Conservation (phyloP, 2,888 invertebrate species). For the Archaeoteleia sp. region DNA sequence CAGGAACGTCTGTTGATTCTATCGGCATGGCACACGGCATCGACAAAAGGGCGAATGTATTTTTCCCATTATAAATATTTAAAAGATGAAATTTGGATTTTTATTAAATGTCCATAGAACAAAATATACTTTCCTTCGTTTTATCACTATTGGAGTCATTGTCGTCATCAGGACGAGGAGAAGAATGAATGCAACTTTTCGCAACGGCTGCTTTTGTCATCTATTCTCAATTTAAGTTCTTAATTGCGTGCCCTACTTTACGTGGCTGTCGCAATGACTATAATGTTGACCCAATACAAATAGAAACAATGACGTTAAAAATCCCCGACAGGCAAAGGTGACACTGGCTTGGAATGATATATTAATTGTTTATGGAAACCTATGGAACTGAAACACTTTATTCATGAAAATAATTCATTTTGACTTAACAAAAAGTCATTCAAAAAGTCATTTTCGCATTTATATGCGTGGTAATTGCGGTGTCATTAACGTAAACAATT, state of each 20-base stretch:
- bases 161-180: conserved; percentile 24
- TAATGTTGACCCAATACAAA: conserved; percentile 38
- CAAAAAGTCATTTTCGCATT: conserved; percentile 11
- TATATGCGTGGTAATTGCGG: not conserved
- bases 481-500: no score
- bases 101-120: not conserved
- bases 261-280: conserved; percentile 30
- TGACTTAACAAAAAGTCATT: conserved; percentile 9
- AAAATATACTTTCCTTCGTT: not conserved
- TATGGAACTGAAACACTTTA: conserved; percentile 25
- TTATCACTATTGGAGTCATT: conserved; percentile 24
- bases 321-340: conserved; percentile 22
- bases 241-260: conserved; percentile 44
- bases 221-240: conserved; percentile 36
- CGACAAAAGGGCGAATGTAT: not conserved
- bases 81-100: not conserved
- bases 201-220: conserved; percentile 23
- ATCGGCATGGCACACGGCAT: no score
- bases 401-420: conserved; percentile 29
- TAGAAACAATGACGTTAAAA: conserved; percentile 35
- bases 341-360: conserved; percentile 26
- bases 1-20: not conserved
- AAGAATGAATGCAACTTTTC: conserved; percentile 34
- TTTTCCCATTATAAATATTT: not conserved
- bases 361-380: conserved; percentile 35